Evolutionary conservation across 2,888 invertebrate genomes (phyloP).

Genomic region (Orthosia incerta): DNA sequence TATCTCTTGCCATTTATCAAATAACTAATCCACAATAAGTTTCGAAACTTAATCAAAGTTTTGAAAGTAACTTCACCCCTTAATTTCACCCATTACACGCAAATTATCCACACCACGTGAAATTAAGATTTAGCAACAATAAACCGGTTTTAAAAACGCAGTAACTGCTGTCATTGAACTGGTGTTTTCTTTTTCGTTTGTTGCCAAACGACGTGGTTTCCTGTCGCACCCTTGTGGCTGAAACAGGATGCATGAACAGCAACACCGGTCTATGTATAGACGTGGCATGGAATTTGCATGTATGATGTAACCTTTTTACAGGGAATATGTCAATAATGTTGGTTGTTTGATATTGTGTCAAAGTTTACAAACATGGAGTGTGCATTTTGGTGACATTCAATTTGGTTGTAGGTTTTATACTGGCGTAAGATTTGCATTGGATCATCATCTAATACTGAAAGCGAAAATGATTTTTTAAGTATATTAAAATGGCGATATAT

Average conservation of each 20-base stretch:
- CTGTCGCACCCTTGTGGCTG: slow-evolving; percentile 35
- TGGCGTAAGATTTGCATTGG: neutral
- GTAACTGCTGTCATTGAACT: slow-evolving; percentile 39
- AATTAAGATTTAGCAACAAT: slow-evolving; percentile 14
- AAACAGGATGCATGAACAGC: slow-evolving; percentile 55
- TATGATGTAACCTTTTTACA: slow-evolving; percentile 39
- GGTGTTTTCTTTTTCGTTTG: slow-evolving; percentile 41
- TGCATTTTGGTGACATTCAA: neutral
- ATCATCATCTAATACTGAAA: too few relatives aligned
- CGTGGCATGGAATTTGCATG: slow-evolving; percentile 24
- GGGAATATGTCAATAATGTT: slow-evolving; percentile 16
- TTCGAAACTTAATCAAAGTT: slow-evolving; percentile 1
- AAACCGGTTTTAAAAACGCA: slow-evolving; percentile 14
- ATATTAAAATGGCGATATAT: too few relatives aligned
- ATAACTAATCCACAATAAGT: neutral
- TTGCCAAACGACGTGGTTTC: slow-evolving; percentile 45
- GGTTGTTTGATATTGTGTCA: neutral
- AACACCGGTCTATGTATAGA: slow-evolving; percentile 53
- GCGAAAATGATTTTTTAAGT: too few relatives aligned
- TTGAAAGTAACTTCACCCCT: slow-evolving; percentile 18
- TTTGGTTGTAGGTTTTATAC: neutral
- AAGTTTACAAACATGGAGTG: slow-evolving; percentile 8
- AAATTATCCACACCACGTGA: slow-evolving; percentile 23
- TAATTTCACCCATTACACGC: slow-evolving; percentile 35
- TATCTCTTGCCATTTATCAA: neutral